A percentile compares a stretch with the other conserved stretches of the same genome.
These are phyloP conservation scores for Neuroterus valhalla DNA, from an alignment of 1,140 invertebrate genomes.

Conservation along the genomic window DNA sequence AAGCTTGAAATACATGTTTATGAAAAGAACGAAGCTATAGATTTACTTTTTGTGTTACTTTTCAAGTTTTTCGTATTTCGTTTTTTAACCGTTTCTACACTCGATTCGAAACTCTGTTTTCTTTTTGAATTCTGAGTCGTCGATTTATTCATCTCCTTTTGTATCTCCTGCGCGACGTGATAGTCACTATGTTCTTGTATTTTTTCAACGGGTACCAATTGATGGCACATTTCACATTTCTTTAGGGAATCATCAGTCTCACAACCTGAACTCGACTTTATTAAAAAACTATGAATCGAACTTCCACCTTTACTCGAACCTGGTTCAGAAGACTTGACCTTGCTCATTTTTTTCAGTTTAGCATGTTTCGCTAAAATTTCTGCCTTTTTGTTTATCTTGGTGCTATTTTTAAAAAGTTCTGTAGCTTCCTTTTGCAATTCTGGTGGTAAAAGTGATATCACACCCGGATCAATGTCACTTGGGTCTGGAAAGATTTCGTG, in stretches of 20 bases:
- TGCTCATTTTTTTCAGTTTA: constrained; percentile 45
- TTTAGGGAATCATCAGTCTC: constrained; percentile 57
- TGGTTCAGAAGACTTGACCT: constrained; percentile 37
- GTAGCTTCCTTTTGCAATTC: constrained; percentile 68
- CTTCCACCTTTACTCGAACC: constrained; percentile 38
- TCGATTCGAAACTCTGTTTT: constrained; percentile 34
- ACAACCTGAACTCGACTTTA: constrained; percentile 50
- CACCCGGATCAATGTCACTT: constrained; percentile 68
- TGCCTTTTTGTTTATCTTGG: constrained; percentile 35
- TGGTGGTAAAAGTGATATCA: constrained; percentile 67
- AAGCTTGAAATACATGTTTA: neutral
- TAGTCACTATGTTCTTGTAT: constrained; percentile 82
- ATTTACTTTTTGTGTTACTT: neutral
- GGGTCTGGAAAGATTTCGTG: constrained; percentile 75
- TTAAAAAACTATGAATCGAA: constrained; percentile 63
- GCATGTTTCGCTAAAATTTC: constrained; percentile 44
- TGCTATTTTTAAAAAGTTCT: constrained; percentile 57
- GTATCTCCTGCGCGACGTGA: constrained; percentile 82
- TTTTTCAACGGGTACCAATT: constrained; percentile 76
- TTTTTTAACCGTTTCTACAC: neutral
- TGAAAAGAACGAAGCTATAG: constrained; percentile 18
- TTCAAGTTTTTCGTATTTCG: constrained; percentile 2
- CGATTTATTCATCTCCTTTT: constrained; percentile 72
- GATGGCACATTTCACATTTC: constrained; percentile 79
- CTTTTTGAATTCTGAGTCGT: constrained; percentile 36